Evolutionary conservation across 2,888 invertebrate species (phyloP).

Genomic region (Geotrupes spiniger): DNA sequence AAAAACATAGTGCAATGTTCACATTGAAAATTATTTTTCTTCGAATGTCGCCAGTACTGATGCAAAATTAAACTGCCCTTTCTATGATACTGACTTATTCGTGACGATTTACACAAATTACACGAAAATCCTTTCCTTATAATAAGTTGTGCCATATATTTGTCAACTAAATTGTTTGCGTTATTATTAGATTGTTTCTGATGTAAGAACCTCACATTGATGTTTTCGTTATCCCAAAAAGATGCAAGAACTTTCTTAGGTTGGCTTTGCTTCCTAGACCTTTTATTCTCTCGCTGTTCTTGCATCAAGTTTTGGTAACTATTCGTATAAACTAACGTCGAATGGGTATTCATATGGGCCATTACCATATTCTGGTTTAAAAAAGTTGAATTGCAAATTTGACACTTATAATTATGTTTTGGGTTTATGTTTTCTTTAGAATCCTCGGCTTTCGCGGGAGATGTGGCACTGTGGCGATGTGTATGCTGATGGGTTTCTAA

Average conservation of each 20-base stretch:
- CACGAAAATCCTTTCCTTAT: slow-evolving; percentile 44
- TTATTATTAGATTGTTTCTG: slow-evolving; percentile 34
- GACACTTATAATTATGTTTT: slow-evolving; percentile 49
- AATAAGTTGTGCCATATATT: slow-evolving; percentile 46
- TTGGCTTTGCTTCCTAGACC: slow-evolving; percentile 53
- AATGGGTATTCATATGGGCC: slow-evolving; percentile 52
- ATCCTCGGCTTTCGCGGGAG: slow-evolving; percentile 51
- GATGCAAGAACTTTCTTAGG: slow-evolving; percentile 52
- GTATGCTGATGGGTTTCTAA: slow-evolving; percentile 52
- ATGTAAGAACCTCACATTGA: slow-evolving; percentile 39
- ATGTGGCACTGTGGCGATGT: slow-evolving; percentile 51
- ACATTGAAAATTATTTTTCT: slow-evolving; percentile 47
- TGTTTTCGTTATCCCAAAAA: slow-evolving; percentile 44
- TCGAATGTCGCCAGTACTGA: slow-evolving; percentile 53
- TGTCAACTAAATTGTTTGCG: slow-evolving; percentile 40
- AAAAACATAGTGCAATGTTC: slow-evolving; percentile 52
- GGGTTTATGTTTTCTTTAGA: slow-evolving; percentile 49
- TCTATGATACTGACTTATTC: slow-evolving; percentile 50
- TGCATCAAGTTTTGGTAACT: slow-evolving; percentile 37
- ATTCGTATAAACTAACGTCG: slow-evolving; percentile 43
- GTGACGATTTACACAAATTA: slow-evolving; percentile 43
- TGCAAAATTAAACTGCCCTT: slow-evolving; percentile 52
- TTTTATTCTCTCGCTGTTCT: slow-evolving; percentile 31
- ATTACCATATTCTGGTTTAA: slow-evolving; percentile 51
- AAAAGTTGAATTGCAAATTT: slow-evolving; percentile 50